A percentile compares a stretch with the other conserved stretches of the same genome.
These are phyloP conservation scores for Chlorospingus flavigularis DNA, from an alignment of 2,797 vertebrate genomes.

Conservation along the genomic window DNA sequence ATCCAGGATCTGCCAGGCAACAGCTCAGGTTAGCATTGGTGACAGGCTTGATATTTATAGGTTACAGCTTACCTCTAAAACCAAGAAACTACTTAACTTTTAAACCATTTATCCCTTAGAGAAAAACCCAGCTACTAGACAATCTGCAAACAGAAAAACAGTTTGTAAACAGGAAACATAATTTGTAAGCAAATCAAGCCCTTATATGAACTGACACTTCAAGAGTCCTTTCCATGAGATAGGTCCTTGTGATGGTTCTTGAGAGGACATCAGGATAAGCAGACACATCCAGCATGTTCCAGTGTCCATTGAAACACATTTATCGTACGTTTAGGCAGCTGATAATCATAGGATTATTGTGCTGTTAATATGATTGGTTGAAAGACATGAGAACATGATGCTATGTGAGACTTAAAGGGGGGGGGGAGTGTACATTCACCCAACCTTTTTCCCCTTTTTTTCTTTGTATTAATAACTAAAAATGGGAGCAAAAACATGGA, in stretches of 20 bases:
- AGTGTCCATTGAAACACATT: neutral
- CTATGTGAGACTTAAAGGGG: neutral
- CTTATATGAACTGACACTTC: neutral
- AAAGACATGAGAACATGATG: neutral
- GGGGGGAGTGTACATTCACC: neutral
- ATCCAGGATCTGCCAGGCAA: neutral
- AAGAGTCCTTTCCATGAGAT: neutral
- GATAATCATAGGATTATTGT: neutral
- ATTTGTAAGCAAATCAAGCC: neutral
- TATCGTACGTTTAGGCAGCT: neutral
- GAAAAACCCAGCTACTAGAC: neutral
- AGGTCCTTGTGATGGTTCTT: neutral
- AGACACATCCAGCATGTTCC: neutral
- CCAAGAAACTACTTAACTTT: neutral
- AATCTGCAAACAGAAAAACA: neutral
- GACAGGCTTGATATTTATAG: neutral
- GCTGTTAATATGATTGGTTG: neutral
- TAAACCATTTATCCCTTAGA: neutral
- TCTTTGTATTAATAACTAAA: neutral
- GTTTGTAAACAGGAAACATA: neutral
- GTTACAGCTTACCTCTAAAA: neutral
- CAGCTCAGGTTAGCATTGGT: neutral
- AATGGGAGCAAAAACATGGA: neutral
- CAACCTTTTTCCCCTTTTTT: neutral
- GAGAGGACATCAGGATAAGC: neutral